Conservation (phyloP, 2,113 vertebrate species). For the Echinops telfairi region DNA sequence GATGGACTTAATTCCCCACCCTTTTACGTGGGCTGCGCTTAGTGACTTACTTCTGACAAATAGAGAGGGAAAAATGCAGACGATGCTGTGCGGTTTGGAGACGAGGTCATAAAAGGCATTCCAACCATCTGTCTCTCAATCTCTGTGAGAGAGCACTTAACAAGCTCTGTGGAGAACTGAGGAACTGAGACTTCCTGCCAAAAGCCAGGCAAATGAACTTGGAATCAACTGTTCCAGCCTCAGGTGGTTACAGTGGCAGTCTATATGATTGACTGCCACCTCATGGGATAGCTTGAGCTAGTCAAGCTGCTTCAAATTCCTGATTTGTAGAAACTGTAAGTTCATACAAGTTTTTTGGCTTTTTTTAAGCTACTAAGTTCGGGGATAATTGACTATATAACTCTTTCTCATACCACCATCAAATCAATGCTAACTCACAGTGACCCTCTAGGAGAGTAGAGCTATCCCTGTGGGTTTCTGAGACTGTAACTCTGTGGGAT, state of each 20-base stretch:
- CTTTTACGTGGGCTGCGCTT: not conserved
- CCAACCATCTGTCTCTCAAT: too few relatives aligned
- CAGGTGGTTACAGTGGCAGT: not conserved
- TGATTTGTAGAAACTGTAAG: not conserved
- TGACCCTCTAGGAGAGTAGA: too few relatives aligned
- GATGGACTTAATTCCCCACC: not conserved
- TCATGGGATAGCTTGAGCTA: not conserved
- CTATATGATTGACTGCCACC: not conserved
- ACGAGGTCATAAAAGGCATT: not conserved
- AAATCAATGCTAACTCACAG: too few relatives aligned
- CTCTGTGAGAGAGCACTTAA: not conserved
- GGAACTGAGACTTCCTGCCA: not conserved
- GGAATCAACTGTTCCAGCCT: not conserved
- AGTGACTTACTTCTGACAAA: not conserved
- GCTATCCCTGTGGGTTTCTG: too few relatives aligned
- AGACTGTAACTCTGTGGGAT: too few relatives aligned
- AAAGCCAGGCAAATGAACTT: not conserved
- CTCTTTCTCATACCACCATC: too few relatives aligned
- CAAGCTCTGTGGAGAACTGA: not conserved
- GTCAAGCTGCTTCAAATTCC: not conserved
- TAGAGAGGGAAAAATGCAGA: not conserved
- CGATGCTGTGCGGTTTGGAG: not conserved
- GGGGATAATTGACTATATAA: not conserved
- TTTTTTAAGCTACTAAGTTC: slow-evolving; percentile 1
- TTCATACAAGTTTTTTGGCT: not conserved